Conservation (phyloP, 2,797 vertebrate species). For the Benthosema pterotum region DNA sequence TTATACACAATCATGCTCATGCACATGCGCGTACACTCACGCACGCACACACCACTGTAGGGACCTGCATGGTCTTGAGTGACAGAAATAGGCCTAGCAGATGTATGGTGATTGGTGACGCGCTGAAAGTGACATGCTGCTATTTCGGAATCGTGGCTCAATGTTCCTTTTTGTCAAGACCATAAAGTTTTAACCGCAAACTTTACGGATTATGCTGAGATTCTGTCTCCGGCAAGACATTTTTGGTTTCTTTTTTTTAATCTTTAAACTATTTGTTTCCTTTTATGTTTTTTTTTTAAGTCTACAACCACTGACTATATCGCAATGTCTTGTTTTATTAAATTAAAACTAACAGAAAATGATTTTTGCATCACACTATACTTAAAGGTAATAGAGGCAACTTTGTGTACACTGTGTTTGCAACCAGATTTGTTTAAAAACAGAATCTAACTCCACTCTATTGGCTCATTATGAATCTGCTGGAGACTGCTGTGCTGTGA, state of each 20-base stretch:
- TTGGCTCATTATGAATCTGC: too few species aligned
- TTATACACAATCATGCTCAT: too few species aligned
- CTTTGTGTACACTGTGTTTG: too few species aligned
- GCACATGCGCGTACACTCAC: background rate
- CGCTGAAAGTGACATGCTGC: slow-evolving; percentile 5
- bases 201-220: slow-evolving; percentile 6
- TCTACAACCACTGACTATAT: background rate
- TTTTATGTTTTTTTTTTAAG: too few species aligned
- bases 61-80: background rate
- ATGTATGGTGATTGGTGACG: background rate
- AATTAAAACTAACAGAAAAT: slow-evolving; percentile 34
- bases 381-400: too few species aligned
- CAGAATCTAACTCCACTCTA: too few species aligned
- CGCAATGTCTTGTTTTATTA: slow-evolving; percentile 24
- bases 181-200: slow-evolving; percentile 5
- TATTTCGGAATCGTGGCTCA: background rate
- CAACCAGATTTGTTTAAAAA: too few species aligned
- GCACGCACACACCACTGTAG: slow-evolving; percentile 17
- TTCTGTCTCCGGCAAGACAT: background rate
- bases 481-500: too few species aligned
- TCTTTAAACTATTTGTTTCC: background rate
- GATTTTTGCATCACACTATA: background rate
- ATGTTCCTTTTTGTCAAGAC: background rate
- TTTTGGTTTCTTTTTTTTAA: too few species aligned
- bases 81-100: slow-evolving; percentile 7